Conservation (phyloP, 2,888 invertebrate species). For the Lacanobia wlatinum region DNA sequence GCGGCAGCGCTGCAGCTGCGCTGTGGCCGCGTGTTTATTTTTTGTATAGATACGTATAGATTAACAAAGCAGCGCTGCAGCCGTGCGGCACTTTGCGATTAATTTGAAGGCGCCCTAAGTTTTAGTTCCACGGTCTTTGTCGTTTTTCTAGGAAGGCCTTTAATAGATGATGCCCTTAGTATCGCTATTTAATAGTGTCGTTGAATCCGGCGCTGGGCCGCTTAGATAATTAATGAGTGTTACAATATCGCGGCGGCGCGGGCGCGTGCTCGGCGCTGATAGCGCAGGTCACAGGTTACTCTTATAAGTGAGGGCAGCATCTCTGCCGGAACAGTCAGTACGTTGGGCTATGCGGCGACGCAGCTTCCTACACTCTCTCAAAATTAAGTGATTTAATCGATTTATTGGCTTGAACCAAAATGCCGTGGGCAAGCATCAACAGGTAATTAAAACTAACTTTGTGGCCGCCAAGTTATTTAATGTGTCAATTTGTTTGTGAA, state of each 20-base stretch:
- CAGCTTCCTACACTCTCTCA: constrained; percentile 84
- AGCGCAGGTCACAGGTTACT: constrained; percentile 84
- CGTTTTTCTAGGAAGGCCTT: background rate
- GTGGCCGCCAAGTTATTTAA: constrained; percentile 18
- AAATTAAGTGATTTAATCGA: constrained; percentile 83
- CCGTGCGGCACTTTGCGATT: too few species aligned
- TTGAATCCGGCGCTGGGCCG: constrained; percentile 56
- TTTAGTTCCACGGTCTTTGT: background rate
- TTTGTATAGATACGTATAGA: too few species aligned
- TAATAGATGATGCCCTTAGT: background rate
- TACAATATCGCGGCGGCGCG: constrained; percentile 66
- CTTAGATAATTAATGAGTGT: constrained; percentile 68
- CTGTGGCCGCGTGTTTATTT: too few species aligned
- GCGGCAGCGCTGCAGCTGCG: too few species aligned
- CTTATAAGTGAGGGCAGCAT: constrained; percentile 79
- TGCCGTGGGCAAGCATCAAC: constrained; percentile 90
- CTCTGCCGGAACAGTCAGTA: constrained; percentile 76
- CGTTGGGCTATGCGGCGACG: constrained; percentile 80
- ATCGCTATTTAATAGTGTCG: constrained; percentile 14
- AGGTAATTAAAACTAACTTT: constrained; percentile 76
- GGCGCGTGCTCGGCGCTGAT: constrained; percentile 87
- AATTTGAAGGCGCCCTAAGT: too few species aligned
- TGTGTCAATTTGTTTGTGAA: constrained; percentile 16
- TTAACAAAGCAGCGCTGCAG: too few species aligned
- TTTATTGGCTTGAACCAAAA: constrained; percentile 70